Conservation (phyloP, 2,113 vertebrate species). For the Pipa parva region DNA sequence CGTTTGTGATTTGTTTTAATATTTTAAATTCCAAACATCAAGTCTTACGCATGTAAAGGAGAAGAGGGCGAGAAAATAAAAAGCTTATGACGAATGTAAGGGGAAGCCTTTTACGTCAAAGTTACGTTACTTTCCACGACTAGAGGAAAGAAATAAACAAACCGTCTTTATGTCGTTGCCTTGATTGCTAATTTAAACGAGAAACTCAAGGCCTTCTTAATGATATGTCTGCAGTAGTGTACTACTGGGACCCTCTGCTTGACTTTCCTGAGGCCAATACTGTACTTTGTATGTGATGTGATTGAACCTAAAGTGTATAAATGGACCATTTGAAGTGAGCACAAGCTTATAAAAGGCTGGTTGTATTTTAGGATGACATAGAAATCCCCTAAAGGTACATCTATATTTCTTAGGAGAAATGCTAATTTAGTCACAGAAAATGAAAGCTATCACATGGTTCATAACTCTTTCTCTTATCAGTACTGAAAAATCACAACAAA, state of each 20-base stretch:
- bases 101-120: slow-evolving; percentile 14
- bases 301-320: slow-evolving; percentile 19
- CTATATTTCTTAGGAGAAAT: slow-evolving; percentile 26
- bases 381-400: slow-evolving; percentile 38
- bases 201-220: slow-evolving; percentile 5
- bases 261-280: slow-evolving; percentile 23
- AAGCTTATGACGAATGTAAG: neutral
- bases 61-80: neutral
- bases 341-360: slow-evolving; percentile 22
- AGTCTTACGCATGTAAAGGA: neutral
- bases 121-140: slow-evolving; percentile 12
- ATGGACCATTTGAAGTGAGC: slow-evolving; percentile 24
- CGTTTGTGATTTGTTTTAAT: neutral
- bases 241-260: neutral
- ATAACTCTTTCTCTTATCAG: slow-evolving; percentile 27
- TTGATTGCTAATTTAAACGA: neutral
- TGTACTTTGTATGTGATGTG: slow-evolving; percentile 28
- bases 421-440: slow-evolving; percentile 39
- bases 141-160: slow-evolving; percentile 24
- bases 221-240: slow-evolving; percentile 25
- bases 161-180: slow-evolving; percentile 27
- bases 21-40: neutral
- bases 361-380: slow-evolving; percentile 29
- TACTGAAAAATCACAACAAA: no score
- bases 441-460: slow-evolving; percentile 32